Base-by-base conservation (phyloP, 2,113 vertebrate species). In the Nestor notabilis region DNA sequence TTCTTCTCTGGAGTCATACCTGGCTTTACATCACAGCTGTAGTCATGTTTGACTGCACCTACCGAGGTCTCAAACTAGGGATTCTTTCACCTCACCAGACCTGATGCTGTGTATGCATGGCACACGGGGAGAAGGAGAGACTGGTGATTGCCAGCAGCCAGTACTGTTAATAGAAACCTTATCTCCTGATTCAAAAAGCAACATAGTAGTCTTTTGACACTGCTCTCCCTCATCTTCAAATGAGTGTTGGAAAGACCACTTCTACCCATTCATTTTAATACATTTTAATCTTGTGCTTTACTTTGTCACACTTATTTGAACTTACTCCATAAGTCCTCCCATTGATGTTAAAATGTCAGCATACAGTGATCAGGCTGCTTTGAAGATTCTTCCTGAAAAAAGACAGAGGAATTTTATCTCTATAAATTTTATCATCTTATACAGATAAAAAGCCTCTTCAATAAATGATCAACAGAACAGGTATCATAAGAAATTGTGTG, bases 211-310 rank as follows among this genome's bases (percentile, higher is more conserved):
- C 64, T 92, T 84, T 71, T 77, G 88, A 64, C 70, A 52, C 23
- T 64, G 39, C 19, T 82, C 17, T 37, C 83, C 92, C 86, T 91
- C 72, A 49, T 71, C 50, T 89, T 84, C 52, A 89, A 46, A 92
- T 68, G 14, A 44, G 39, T 49, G 9, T 43, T 87, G 80, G 60
- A 89, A 83, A 90, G 76, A 71, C 23, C 68, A 46, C 19, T 90
- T 72, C 55, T 78, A 87, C 9, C 13, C 56, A 69, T 75, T 64
- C 24, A 41, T 89, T 95, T 83, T 81, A 81, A 89, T 55, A 71
- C 7, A 56, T 86, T 93, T 93, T 84, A 39, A 93, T 78, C 70
- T 76, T 35, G 13, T 79, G n/a, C 37, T 47, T 87, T 84, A 71
- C n/a, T 96, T 88, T 72, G 31, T 28, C 58, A 70, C 17, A 13